Base-by-base conservation (phyloP, 2,797 vertebrate species). In the Urosaurus nigricauda region DNA sequence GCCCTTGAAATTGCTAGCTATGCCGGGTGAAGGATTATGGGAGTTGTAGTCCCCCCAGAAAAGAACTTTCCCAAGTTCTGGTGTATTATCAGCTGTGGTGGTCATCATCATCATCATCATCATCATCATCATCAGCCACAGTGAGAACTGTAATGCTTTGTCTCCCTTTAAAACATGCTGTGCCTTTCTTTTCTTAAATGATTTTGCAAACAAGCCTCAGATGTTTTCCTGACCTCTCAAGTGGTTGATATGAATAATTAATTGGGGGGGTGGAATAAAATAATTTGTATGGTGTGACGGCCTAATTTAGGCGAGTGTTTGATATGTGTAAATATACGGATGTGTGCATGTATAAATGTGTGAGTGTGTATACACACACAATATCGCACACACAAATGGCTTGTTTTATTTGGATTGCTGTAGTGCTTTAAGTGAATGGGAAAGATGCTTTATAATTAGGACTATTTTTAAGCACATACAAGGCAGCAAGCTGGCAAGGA, bases 401-500 rank as follows among this genome's bases (percentile, higher is more conserved):
- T 73, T 73, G n/a, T 16, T n/a, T n/a, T 58, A 58, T 73, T 73
- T 73, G 78, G 51, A 32, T 79, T 56, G 35, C n/a, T 40, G 35
- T 58, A 73, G 40, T 60, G 58, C 16, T 85, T 75, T 60, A 58
- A 37, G 37, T 85, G 60, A 40, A 37, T 74, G 58, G 84, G 43
- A 75, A 37, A 58, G 53, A 37, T 60, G 35, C 58, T 73, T 74
- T 58, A 58, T 43, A 83, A 82, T 82, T 82, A 83, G 65, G 40
- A 43, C 60, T 3, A 29, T 63, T 83, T 58, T 58, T 58, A 58
- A 58, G 58, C 58, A 17, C 16, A 16, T 58, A 58, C 58, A 58
- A 58, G 58, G 58, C 58, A 58, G 58, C 58, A 58, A 58, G 58
- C 58, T 58, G 58, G 58, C 58, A 58, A 58, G 58, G 16, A 58